Conservation (phyloP, 2,113 vertebrate species). For the Sinocyclocheilus anshuiensis region DNA sequence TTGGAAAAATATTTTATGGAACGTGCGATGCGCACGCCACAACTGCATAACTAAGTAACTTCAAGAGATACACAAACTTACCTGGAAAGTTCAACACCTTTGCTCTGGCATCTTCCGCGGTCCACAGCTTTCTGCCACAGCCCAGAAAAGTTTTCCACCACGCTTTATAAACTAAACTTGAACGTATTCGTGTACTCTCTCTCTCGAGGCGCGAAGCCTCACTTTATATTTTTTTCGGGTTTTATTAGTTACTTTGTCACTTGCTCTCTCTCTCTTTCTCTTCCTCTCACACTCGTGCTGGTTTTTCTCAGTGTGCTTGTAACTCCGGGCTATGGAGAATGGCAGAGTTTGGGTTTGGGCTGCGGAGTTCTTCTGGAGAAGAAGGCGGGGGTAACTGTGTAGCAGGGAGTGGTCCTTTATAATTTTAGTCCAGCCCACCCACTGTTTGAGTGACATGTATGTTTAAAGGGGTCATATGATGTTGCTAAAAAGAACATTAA, state of each 20-base stretch:
- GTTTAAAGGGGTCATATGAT: not conserved
- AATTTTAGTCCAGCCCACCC: slow-evolving; percentile 66
- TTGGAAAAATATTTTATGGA: not conserved
- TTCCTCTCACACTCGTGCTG: slow-evolving; percentile 58
- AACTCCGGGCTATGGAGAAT: slow-evolving; percentile 76
- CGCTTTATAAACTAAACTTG: slow-evolving; percentile 62
- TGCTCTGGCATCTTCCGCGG: slow-evolving; percentile 76
- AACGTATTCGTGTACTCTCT: slow-evolving; percentile 59
- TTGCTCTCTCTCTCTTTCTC: slow-evolving; percentile 45
- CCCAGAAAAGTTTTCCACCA: slow-evolving; percentile 64
- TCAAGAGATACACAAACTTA: slow-evolving; percentile 52
- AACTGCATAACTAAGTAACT: not conserved
- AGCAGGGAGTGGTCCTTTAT: slow-evolving; percentile 72
- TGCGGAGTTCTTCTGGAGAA: slow-evolving; percentile 68
- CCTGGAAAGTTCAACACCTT: slow-evolving; percentile 71
- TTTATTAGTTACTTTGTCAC: slow-evolving; percentile 11
- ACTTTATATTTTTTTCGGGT: not conserved
- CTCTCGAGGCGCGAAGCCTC: slow-evolving; percentile 17
- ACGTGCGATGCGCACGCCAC: not conserved
- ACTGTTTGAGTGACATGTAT: slow-evolving; percentile 37
- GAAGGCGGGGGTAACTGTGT: slow-evolving; percentile 68
- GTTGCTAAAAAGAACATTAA: no score
- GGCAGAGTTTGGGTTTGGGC: slow-evolving; percentile 66
- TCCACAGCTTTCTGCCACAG: slow-evolving; percentile 66
- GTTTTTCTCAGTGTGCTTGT: slow-evolving; percentile 60